These are phyloP conservation scores for Dipodomys spectabilis DNA, from an alignment of 2,113 vertebrate genomes.

Conservation along the genomic window DNA sequence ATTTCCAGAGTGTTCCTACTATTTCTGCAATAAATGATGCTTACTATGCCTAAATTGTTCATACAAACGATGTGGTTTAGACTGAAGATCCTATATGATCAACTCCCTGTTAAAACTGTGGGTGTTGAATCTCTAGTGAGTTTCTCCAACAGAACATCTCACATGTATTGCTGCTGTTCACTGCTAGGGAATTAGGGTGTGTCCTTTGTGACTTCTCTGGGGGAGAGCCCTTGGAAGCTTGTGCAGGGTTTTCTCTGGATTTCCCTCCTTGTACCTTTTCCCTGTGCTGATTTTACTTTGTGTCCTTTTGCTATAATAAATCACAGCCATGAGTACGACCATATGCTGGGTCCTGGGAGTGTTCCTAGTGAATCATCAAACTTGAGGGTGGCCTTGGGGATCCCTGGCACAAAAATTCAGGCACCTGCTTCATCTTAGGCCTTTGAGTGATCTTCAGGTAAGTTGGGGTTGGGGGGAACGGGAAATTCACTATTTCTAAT, in stretches of 20 bases:
- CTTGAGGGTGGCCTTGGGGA: neutral
- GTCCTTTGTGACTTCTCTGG: neutral
- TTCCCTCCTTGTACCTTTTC: neutral
- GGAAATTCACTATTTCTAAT: neutral
- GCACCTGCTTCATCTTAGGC: neutral
- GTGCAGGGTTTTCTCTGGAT: neutral
- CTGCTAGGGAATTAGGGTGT: neutral
- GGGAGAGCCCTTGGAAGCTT: neutral
- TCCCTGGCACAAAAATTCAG: neutral
- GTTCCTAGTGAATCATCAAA: neutral
- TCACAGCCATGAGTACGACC: neutral
- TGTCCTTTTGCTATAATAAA: slow-evolving; percentile 34
- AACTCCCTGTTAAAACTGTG: neutral
- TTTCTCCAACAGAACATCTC: neutral
- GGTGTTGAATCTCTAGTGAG: neutral
- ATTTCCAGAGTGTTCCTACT: neutral
- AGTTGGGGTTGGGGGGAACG: neutral
- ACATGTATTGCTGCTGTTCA: neutral
- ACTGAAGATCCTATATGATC: neutral
- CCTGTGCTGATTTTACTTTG: slow-evolving; percentile 35
- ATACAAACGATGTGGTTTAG: neutral
- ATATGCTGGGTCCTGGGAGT: neutral
- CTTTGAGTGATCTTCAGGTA: neutral
- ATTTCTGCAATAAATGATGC: neutral
- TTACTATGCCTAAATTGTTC: neutral